phyloP scores from a whole-genome alignment of 2,888 invertebrate genomes.

The Melipona bicolor region DNA sequence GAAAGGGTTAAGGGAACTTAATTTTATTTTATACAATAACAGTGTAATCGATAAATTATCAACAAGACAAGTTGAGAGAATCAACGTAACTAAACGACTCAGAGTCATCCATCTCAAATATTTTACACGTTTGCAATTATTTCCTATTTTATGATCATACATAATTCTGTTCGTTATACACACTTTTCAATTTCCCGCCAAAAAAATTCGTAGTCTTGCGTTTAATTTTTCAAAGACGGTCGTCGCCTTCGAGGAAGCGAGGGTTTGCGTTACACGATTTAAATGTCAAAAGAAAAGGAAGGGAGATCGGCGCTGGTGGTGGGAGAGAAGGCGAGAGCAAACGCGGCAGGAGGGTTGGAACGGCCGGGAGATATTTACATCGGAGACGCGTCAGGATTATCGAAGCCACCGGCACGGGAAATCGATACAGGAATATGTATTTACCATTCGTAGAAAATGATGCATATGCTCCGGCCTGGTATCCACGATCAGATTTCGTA shows the following conservation, averaged over 20 bases:
- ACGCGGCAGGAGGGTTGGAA: neutral
- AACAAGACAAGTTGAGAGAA: no score
- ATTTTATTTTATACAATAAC: no score
- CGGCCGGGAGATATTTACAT: conserved; percentile 38
- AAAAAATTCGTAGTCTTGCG: no score
- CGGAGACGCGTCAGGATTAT: conserved; percentile 41
- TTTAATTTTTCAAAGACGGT: neutral
- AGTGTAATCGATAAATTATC: no score
- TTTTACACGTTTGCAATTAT: no score
- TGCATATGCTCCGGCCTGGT: conserved; percentile 90
- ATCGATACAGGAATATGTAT: conserved; percentile 46
- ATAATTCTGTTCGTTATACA: no score
- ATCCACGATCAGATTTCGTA: conserved; percentile 91
- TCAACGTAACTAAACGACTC: no score
- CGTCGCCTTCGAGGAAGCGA: neutral
- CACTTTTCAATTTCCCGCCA: no score
- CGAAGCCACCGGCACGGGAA: conserved; percentile 20
- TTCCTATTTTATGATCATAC: no score
- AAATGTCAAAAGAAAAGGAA: neutral
- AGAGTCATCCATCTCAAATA: no score
- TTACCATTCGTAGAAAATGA: conserved; percentile 90
- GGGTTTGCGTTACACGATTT: neutral
- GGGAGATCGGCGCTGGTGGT: no score
- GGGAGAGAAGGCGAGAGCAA: neutral
- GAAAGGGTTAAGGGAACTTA: no score